Evolutionary conservation across 2,797 vertebrate species (phyloP).

Genomic region (Semaprochilodus insignis): DNA sequence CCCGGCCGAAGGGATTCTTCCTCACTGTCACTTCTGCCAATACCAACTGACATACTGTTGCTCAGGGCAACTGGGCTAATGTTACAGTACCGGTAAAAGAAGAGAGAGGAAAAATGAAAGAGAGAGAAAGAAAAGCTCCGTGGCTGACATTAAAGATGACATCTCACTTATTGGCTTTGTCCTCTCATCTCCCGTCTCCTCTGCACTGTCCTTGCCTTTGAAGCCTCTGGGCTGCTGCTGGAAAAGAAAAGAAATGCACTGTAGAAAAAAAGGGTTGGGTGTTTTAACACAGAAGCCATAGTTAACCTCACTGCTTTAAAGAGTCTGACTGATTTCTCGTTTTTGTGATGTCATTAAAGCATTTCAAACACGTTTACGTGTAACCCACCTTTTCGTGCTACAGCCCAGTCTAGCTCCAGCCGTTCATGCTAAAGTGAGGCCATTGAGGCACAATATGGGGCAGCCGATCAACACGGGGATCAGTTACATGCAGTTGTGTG

Average conservation of each 20-base stretch:
- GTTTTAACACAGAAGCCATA: not conserved
- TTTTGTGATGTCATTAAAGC: not conserved
- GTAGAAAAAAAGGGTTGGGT: not conserved
- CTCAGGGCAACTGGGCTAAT: conserved; percentile 72
- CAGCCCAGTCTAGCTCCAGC: not conserved
- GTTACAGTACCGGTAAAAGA: conserved; percentile 67
- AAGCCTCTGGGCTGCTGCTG: conserved; percentile 53
- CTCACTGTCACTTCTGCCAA: conserved; percentile 70
- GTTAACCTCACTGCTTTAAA: not conserved
- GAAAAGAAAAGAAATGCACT: conserved; percentile 28
- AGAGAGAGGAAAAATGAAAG: conserved; percentile 40
- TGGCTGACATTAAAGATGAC: conserved; percentile 77
- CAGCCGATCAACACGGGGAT: not conserved
- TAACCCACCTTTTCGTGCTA: not conserved
- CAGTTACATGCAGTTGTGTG: not conserved
- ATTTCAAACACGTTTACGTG: not conserved
- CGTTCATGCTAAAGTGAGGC: not conserved
- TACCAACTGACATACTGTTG: conserved; percentile 75
- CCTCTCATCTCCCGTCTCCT: conserved; percentile 69
- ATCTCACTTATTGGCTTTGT: conserved; percentile 73
- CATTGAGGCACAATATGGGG: not conserved
- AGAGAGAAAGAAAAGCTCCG: conserved; percentile 50
- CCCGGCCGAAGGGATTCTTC: conserved; percentile 63
- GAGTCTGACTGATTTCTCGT: no score
- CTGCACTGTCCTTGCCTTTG: conserved; percentile 57